Conservation (phyloP, 2,888 invertebrate genomes). For the Chaetoderma sp. region DNA sequence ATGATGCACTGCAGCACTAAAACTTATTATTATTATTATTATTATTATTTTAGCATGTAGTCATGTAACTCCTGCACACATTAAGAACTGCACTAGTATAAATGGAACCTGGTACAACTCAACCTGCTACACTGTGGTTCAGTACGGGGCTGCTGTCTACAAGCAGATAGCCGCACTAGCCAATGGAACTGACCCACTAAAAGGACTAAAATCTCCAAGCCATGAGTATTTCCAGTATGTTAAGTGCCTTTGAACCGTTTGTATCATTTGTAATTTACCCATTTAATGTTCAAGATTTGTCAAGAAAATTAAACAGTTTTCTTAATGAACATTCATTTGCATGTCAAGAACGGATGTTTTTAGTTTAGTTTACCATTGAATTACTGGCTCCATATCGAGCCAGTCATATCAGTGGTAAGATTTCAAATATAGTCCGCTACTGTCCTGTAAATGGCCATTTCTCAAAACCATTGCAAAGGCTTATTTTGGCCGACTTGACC, state of each 20-base stretch:
- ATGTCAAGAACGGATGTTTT: too few species aligned
- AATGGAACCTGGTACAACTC: conserved; percentile 66
- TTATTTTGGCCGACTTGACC: too few species aligned
- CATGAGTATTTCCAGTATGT: conserved; percentile 73
- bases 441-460: too few species aligned
- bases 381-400: too few species aligned
- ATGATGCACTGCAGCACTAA: too few species aligned
- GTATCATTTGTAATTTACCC: background rate
- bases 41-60: conserved; percentile 32
- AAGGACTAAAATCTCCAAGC: conserved; percentile 63
- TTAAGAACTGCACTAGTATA: conserved; percentile 64
- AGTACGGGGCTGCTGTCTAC: conserved; percentile 43
- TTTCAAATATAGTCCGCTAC: too few species aligned
- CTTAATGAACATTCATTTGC: too few species aligned
- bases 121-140: conserved; percentile 47
- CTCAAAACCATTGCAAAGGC: too few species aligned
- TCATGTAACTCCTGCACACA: conserved; percentile 25
- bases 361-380: too few species aligned
- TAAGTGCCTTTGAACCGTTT: too few species aligned
- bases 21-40: too few species aligned
- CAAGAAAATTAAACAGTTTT: background rate
- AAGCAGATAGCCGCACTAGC: conserved; percentile 36
- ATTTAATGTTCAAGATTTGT: background rate
- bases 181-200: conserved; percentile 34
- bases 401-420: too few species aligned